A percentile compares a stretch with the other conserved stretches of the same genome.
Conservation (phyloP, 2,888 invertebrate genomes). For the Salpingus planirostris region DNA sequence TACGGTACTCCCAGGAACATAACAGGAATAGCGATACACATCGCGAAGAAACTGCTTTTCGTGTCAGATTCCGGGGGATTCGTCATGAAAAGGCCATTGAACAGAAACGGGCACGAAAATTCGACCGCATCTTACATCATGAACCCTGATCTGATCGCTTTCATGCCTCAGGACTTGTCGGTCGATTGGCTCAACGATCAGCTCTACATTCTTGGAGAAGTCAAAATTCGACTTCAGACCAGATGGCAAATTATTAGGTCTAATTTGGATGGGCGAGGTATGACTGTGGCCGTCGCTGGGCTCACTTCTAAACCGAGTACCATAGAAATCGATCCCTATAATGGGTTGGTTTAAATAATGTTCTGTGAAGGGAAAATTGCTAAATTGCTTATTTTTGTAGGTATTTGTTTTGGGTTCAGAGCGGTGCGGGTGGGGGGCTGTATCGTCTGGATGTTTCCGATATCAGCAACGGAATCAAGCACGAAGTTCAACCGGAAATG, state of each 20-base stretch:
- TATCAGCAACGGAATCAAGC: conserved; percentile 64
- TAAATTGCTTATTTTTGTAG: conserved; percentile 28
- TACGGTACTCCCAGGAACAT: conserved; percentile 45
- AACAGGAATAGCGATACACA: conserved; percentile 67
- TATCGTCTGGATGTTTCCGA: conserved; percentile 70
- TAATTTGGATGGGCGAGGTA: conserved; percentile 61
- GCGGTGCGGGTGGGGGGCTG: conserved; percentile 55
- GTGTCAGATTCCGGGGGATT: conserved; percentile 60
- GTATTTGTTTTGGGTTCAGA: conserved; percentile 74
- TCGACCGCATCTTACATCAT: conserved; percentile 49
- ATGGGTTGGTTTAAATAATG: too few relatives aligned
- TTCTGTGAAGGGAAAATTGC: conserved; percentile 1
- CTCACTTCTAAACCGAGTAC: conserved; percentile 64
- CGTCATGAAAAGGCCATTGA: conserved; percentile 45
- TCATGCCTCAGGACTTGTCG: conserved; percentile 61
- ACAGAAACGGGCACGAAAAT: conserved; percentile 36
- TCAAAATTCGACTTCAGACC: conserved; percentile 37
- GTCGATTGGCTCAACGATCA: conserved; percentile 86
- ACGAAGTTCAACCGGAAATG: conserved; percentile 56
- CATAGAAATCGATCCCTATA: conserved; percentile 85
- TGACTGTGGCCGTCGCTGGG: conserved; percentile 62
- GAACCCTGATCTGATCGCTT: conserved; percentile 49
- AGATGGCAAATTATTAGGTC: conserved; percentile 70
- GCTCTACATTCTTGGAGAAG: conserved; percentile 73
- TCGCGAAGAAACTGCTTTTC: conserved; percentile 64